Base-by-base conservation (phyloP, 2,797 vertebrate species). In the Erpetoichthys calabaricus region DNA sequence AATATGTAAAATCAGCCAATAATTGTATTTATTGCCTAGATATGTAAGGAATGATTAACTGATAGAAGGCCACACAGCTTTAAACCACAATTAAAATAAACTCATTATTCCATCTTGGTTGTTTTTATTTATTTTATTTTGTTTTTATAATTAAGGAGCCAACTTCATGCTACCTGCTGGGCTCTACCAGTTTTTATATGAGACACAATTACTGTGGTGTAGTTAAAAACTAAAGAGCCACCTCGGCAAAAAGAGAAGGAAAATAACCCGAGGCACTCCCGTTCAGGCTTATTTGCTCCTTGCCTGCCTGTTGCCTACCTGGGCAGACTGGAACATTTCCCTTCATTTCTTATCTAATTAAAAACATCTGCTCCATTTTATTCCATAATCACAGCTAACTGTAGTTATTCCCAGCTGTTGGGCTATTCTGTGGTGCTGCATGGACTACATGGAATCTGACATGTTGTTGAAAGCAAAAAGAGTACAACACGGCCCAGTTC, bases 81-180 rank as follows among this genome's bases (percentile, higher is more conserved):
- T 25, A 25, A 25, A 25, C 25, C 25, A 25, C 25, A 25, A 25
- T 25, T 25, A 25, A 25, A 25, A 25, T 25, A 25, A 25, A 25
- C 25, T 25, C 25, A 25, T 25, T 25, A 25, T 25, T 25, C 25
- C 25, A 25, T 25, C 25, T 25, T 25, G 25, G 25, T 25, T 25
- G 25, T 25, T 25, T 25, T 25, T 25, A 25, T 25, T 25, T 25
- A 25, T 25, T 25, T 25, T 25, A 25, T 25, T 25, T 25, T 25
- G 25, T 25, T 25, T 25, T 25, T 25, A 25, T 25, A 25, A 25
- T 25, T 25, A 25, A 25, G 25, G 25, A 25, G 25, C 25, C 25
- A 25, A 25, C 25, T 25, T 25, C 25, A 45, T n/a, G 47, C 59
- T 42, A 58, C 41, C 59, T 56, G 46, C 8, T 62, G 58, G 5